Evolutionary conservation across 1,140 invertebrate species (phyloP).

Genomic region (Formica selysi): DNA sequence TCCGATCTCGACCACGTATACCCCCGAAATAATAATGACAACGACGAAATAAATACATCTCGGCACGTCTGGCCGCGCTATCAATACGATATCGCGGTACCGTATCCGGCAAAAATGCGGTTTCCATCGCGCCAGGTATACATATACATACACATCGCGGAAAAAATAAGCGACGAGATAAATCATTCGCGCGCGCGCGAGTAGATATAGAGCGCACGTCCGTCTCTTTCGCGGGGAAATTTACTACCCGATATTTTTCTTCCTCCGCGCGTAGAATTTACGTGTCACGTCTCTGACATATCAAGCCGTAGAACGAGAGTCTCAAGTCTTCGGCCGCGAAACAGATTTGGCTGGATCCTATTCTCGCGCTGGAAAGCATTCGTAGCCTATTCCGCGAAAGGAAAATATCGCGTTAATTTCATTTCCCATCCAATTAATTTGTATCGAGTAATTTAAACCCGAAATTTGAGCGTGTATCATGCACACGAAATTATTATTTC

Average conservation of each 20-base stretch:
- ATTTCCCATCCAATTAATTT: not conserved
- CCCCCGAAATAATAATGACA: conserved; percentile 42
- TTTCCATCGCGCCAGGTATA: conserved; percentile 16
- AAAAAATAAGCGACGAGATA: conserved; percentile 56
- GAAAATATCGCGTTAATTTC: not conserved
- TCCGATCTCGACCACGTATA: not conserved
- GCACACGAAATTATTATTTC: not conserved
- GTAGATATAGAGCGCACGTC: conserved; percentile 48
- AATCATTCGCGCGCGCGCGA: conserved; percentile 39
- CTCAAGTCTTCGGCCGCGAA: not conserved
- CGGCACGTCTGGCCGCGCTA: conserved; percentile 46
- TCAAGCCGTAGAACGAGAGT: conserved; percentile 12
- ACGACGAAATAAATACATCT: conserved; percentile 40
- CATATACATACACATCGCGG: not conserved
- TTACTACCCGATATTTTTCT: conserved; percentile 61
- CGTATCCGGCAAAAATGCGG: conserved; percentile 48
- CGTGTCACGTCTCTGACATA: conserved; percentile 18
- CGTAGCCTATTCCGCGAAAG: not conserved
- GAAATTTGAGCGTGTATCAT: not conserved
- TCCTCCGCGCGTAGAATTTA: conserved; percentile 14
- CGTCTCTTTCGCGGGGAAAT: conserved; percentile 36
- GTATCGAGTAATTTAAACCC: not conserved
- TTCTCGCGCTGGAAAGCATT: not conserved
- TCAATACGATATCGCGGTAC: conserved; percentile 21
- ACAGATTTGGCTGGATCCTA: conserved; percentile 5